phyloP scores from a whole-genome alignment of 1,140 invertebrate species.

The Globodera rostochiensis region DNA sequence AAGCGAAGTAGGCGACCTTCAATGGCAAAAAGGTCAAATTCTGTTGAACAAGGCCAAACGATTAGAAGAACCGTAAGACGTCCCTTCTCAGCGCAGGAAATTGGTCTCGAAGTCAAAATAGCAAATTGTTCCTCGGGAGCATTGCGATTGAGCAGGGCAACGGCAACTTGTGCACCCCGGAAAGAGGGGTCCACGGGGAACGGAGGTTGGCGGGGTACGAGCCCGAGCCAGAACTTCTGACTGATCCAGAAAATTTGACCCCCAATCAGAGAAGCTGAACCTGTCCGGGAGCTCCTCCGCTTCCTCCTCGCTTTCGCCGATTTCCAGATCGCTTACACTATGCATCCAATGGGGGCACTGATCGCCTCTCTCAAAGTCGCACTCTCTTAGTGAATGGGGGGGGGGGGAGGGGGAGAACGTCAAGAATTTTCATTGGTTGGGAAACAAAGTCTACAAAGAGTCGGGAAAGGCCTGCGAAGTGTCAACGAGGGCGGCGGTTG shows the following conservation, averaged over 20 bases:
- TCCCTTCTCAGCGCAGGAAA: conserved; percentile 46
- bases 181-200: conserved; percentile 20
- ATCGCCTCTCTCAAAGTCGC: conserved; percentile 46
- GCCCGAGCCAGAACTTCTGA: conserved; percentile 10
- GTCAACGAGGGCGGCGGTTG: conserved; percentile 8
- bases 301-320: conserved; percentile 32
- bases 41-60: neutral
- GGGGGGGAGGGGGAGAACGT: too few species aligned
- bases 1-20: conserved; percentile 36
- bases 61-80: conserved; percentile 35
- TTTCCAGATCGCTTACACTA: conserved; percentile 23
- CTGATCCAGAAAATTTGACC: neutral
- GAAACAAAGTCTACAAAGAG: conserved; percentile 5
- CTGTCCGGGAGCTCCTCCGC: conserved; percentile 7
- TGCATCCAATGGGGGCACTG: conserved; percentile 47
- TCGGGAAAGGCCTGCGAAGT: conserved; percentile 25
- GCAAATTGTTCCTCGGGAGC: conserved; percentile 33
- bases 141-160: conserved; percentile 16
- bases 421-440: neutral
- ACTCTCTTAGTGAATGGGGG: conserved; percentile 36
- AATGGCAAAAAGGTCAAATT: neutral
- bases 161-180: conserved; percentile 8
- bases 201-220: conserved; percentile 14
- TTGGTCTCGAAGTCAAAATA: conserved; percentile 32
- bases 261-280: neutral